These are phyloP conservation scores for Marasmarcha lunaedactyla DNA, from an alignment of 2,888 invertebrate genomes.

Conservation along the genomic window DNA sequence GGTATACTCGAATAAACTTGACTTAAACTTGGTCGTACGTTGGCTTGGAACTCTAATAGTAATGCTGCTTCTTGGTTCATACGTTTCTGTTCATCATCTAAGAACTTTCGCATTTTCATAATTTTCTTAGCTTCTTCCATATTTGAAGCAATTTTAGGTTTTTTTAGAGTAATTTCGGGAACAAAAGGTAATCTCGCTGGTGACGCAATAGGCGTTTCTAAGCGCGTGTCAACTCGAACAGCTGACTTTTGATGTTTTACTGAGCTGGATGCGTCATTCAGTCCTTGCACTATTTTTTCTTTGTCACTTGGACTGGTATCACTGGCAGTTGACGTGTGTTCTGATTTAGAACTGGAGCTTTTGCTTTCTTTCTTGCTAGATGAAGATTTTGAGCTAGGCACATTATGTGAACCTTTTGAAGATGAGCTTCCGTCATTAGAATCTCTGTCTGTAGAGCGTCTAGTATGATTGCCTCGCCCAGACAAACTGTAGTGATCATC, in stretches of 20 bases:
- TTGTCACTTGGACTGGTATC: conserved; percentile 66
- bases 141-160: conserved; percentile 78
- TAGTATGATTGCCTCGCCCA: conserved; percentile 71
- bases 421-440: conserved; percentile 79
- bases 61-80: conserved; percentile 63
- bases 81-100: conserved; percentile 72
- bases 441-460: conserved; percentile 83
- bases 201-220: conserved; percentile 41
- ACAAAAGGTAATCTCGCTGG: conserved; percentile 51
- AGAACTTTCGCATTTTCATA: conserved; percentile 75
- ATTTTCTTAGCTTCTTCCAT: conserved; percentile 74
- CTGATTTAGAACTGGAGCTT: conserved; percentile 49
- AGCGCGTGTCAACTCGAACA: conserved; percentile 45
- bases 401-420: conserved; percentile 52
- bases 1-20: conserved; percentile 60
- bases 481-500: conserved; percentile 81
- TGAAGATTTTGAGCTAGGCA: conserved; percentile 37
- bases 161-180: conserved; percentile 67
- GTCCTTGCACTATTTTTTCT: conserved; percentile 29
- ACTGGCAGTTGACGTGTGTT: conserved; percentile 52
- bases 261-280: conserved; percentile 21
- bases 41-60: conserved; percentile 58
- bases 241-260: conserved; percentile 33
- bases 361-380: conserved; percentile 50
- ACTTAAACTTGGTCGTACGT: conserved; percentile 56